Evolutionary conservation across 2,113 vertebrate species (phyloP).

Genomic region (Bucco capensis): DNA sequence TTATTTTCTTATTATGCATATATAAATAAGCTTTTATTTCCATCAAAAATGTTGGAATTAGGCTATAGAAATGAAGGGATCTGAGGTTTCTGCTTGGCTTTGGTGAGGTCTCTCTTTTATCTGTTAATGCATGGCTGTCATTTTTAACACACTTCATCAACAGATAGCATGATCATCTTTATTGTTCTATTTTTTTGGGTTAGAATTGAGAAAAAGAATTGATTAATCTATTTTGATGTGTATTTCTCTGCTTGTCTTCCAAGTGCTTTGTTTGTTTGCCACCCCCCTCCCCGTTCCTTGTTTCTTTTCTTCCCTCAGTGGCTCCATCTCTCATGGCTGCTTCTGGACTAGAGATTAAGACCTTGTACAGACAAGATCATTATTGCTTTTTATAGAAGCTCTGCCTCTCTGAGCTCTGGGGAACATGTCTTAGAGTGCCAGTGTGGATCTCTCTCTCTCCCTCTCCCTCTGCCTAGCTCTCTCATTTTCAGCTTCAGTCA

Average conservation of each 20-base stretch:
- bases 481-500: constrained; percentile 10
- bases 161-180: not conserved
- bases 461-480: not conserved
- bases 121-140: not conserved
- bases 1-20: not conserved
- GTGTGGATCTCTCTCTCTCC: not conserved
- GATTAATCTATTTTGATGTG: not conserved
- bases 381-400: not conserved
- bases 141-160: not conserved
- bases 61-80: not conserved
- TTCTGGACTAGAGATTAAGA: not conserved
- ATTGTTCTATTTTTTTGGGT: not conserved
- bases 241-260: not conserved
- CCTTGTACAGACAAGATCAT: not conserved
- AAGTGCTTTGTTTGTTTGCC: not conserved
- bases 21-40: not conserved
- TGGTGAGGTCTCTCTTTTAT: not conserved
- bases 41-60: not conserved
- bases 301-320: not conserved
- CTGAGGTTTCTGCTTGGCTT: not conserved
- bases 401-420: not conserved
- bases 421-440: not conserved
- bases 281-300: rapidly evolving
- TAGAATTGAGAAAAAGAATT: not conserved
- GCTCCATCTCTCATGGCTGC: not conserved